Conservation (phyloP, 2,113 vertebrate genomes). For the Castor canadensis region DNA sequence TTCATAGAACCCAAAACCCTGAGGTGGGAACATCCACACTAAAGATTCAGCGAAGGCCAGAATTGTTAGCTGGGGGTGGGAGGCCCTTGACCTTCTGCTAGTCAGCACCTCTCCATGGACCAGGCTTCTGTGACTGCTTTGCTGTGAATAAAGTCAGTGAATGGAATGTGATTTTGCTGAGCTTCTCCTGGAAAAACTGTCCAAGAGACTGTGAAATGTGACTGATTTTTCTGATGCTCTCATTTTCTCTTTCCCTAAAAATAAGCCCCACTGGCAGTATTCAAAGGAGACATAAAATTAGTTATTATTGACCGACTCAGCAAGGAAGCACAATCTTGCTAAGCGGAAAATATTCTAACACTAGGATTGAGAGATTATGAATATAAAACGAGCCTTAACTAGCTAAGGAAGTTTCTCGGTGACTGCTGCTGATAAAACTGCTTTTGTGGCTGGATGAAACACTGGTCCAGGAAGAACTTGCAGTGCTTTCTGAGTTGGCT, state of each 20-base stretch:
- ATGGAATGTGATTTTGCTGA: neutral
- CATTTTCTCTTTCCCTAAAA: constrained; percentile 42
- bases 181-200: constrained; percentile 38
- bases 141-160: neutral
- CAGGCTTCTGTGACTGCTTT: neutral
- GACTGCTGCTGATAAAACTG: constrained; percentile 44
- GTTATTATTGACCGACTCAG: constrained; percentile 60
- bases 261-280: constrained; percentile 53
- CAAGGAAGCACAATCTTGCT: constrained; percentile 52
- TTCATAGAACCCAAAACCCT: neutral
- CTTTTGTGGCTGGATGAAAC: neutral
- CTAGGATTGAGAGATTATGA: neutral
- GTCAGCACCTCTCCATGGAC: no score
- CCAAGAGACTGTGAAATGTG: neutral
- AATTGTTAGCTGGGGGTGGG: accelerated
- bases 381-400: neutral
- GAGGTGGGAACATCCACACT: accelerated
- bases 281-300: constrained; percentile 66
- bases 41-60: neutral
- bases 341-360: constrained; percentile 47
- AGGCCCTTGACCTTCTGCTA: accelerated
- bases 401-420: neutral
- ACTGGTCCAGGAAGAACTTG: neutral
- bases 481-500: neutral
- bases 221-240: constrained; percentile 8